Evolutionary conservation across 1,140 invertebrate species (phyloP).

Genomic region (Ooceraea biroi): DNA sequence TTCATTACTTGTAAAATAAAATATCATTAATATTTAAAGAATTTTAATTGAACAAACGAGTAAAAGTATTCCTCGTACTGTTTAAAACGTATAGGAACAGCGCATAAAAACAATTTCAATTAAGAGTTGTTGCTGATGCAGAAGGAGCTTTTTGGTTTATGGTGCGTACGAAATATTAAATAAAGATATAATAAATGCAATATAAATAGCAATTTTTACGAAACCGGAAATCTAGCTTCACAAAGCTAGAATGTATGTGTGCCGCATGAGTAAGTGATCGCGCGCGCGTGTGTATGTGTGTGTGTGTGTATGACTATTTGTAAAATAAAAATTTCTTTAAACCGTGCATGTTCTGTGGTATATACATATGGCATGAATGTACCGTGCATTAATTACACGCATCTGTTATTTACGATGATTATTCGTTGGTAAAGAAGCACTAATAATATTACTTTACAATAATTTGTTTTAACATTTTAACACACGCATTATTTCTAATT

Average conservation of each 20-base stretch:
- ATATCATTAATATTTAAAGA: conserved; percentile 5
- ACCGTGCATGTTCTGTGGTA: conserved; percentile 51
- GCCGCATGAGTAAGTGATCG: not conserved
- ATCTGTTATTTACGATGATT: conserved; percentile 20
- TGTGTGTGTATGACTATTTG: conserved; percentile 58
- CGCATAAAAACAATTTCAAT: conserved; percentile 41
- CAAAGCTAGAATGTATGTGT: conserved; percentile 66
- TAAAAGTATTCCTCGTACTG: not conserved
- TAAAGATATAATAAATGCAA: conserved; percentile 66
- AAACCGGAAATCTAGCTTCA: conserved; percentile 56
- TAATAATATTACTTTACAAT: conserved; percentile 18
- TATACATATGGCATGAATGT: not conserved
- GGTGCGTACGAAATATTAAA: conserved; percentile 63
- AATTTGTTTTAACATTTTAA: conserved; percentile 19
- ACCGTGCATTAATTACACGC: not conserved
- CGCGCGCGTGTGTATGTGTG: no score
- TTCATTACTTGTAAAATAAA: not conserved
- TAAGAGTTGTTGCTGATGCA: conserved; percentile 56
- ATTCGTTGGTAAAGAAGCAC: conserved; percentile 16
- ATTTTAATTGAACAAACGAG: conserved; percentile 24
- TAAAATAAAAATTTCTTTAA: conserved; percentile 76
- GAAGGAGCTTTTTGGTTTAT: conserved; percentile 72
- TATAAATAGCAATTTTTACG: conserved; percentile 70
- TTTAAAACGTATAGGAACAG: not conserved
- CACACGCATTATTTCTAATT: conserved; percentile 12